Conservation (phyloP, 1,140 invertebrate species). For the Daktulosphaira vitifoliae region DNA sequence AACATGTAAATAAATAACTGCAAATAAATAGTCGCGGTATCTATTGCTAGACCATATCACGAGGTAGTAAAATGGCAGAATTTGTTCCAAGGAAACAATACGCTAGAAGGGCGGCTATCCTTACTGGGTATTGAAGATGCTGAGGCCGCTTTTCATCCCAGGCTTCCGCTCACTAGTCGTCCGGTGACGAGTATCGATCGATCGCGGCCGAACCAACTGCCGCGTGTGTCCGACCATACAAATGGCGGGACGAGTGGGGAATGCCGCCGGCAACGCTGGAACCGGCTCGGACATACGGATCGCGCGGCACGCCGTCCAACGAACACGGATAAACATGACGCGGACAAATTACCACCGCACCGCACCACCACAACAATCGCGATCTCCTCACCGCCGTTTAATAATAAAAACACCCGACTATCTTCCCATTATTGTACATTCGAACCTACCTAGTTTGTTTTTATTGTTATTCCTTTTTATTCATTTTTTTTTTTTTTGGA, state of each 20-base stretch:
- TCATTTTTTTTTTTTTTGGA: not conserved
- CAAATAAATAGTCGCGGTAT: too few species aligned
- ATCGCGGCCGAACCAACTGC: constrained; percentile 6
- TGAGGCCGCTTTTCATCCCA: not conserved
- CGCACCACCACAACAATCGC: too few species aligned
- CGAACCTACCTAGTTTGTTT: too few species aligned
- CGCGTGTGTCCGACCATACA: not conserved
- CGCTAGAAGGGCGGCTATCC: too few species aligned
- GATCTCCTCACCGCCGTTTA: too few species aligned
- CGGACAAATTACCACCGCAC: constrained; percentile 14
- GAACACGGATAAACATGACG: constrained; percentile 26
- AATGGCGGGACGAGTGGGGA: not conserved
- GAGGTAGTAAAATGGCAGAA: too few species aligned
- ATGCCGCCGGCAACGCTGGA: not conserved
- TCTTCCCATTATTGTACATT: too few species aligned
- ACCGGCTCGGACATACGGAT: constrained; percentile 12
- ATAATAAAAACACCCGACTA: too few species aligned
- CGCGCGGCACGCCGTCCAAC: constrained; percentile 5
- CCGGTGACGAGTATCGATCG: not conserved
- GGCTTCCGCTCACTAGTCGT: not conserved
- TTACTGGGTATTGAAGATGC: not conserved
- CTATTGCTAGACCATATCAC: too few species aligned
- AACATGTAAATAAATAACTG: too few species aligned
- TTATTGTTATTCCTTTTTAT: not conserved
- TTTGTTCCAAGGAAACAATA: too few species aligned